Conservation (phyloP, 1,140 invertebrate genomes). For the Pogonus chalceus region DNA sequence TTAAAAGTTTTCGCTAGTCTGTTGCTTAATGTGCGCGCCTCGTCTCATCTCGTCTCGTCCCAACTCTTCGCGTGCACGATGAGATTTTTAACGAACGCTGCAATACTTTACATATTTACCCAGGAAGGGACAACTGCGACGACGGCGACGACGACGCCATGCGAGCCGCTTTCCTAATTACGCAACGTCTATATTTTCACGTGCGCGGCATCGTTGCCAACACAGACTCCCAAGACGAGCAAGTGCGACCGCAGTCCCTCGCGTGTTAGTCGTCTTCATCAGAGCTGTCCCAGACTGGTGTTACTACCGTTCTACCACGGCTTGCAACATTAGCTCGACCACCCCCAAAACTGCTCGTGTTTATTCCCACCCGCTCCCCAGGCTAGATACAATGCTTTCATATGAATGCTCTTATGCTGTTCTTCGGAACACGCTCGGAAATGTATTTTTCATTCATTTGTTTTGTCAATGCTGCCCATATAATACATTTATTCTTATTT, state of each 20-base stretch:
- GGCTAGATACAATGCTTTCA: too few species aligned
- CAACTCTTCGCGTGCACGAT: not conserved
- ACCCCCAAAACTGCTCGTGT: not conserved
- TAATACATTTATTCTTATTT: too few species aligned
- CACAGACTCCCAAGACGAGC: not conserved
- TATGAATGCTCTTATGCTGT: too few species aligned
- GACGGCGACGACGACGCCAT: not conserved
- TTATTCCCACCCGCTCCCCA: too few species aligned
- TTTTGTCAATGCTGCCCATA: too few species aligned
- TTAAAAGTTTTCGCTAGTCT: not conserved
- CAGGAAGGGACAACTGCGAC: not conserved
- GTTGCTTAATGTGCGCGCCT: not conserved
- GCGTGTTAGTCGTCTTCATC: constrained; percentile 7
- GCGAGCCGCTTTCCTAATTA: not conserved
- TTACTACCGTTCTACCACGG: not conserved
- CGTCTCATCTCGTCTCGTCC: too few species aligned
- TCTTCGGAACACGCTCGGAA: too few species aligned
- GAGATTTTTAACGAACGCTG: not conserved
- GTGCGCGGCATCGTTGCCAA: not conserved
- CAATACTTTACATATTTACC: not conserved
- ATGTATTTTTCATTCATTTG: too few species aligned
- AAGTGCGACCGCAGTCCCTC: not conserved
- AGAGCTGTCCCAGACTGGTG: not conserved
- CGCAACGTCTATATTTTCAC: not conserved
- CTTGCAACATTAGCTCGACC: not conserved